Percentiles rank a stretch among this genome's conserved stretches.
phyloP scores from a whole-genome alignment of 2,797 vertebrate species.

The Myoxocephalus aenaeus region DNA sequence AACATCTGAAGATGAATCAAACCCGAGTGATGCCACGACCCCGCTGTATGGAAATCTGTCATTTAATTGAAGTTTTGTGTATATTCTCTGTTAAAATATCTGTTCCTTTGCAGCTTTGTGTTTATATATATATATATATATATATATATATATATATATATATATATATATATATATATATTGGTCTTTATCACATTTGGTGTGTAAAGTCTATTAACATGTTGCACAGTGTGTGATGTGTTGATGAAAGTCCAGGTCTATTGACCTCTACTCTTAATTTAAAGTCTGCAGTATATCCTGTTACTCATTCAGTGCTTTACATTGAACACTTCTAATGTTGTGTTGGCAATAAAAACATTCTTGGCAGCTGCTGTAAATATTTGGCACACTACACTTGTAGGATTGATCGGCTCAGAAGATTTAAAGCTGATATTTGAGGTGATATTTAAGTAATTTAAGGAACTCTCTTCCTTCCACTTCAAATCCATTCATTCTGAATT shows the following conservation, averaged over 20 bases:
- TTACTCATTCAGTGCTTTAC: not conserved
- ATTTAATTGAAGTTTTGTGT: not conserved
- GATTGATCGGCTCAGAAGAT: constrained; percentile 3
- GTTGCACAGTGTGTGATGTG: no score
- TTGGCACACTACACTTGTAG: constrained; percentile 12
- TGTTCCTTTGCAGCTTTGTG: no score
- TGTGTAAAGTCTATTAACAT: no score
- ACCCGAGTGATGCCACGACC: not conserved
- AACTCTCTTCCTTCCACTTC: not conserved
- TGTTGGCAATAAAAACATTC: constrained; percentile 10
- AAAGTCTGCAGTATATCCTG: not conserved
- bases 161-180: no score
- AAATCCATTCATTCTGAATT: not conserved
- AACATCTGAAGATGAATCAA: not conserved
- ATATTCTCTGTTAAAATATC: no score
- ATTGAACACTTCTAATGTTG: constrained; percentile 1
- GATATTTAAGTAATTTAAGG: not conserved
- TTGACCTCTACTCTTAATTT: not conserved
- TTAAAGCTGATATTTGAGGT: not conserved
- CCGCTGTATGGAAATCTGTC: not conserved
- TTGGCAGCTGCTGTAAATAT: constrained; percentile 40
- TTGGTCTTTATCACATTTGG: no score
- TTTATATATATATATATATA: no score
- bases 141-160: no score
- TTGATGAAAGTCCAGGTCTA: not conserved